Evolutionary conservation across 2,888 invertebrate species (phyloP), one percentile per base, ranked within the genome.

Genomic region (Hedya salicella): DNA sequence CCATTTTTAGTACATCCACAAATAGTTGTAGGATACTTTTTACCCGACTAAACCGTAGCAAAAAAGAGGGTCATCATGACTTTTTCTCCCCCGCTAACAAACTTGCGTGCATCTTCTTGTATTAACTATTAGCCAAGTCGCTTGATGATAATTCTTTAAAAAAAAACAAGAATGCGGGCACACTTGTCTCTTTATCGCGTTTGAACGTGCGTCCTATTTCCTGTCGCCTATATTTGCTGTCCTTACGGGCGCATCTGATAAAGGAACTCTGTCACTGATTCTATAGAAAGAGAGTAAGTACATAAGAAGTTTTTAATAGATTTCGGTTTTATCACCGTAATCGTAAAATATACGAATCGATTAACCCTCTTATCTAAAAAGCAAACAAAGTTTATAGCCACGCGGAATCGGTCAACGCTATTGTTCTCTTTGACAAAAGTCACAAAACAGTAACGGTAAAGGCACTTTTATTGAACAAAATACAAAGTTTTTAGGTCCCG

Each of bases 391-490:
- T 30, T 8, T n/a, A 14, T n/a, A 25, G 11, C 16, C 14, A 11
- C 32, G 48, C 42, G 5, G 32, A 42, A 21, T 36, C 21, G 17
- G 21, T 13, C 30, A 50, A 49, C 42, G 14, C 65, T 53, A 60
- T 65, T 53, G 56, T 63, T 30, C 39, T 30, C 17, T n/a, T 52
- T 46, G n/a, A 25, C 46, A 46, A 60, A 52, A 65, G 63, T 50
- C 11, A 68, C 63, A 63, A 57, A 42, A 21, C 52, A 40, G 5
- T 54, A 66, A 66, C 66, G 66, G 66, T 66, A 61, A 66, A 61
- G 49, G 60, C 48, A 66, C 40, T 42, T 66, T 66, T 63, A 68
- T 63, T 67, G 39, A 62, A 67, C 52, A 52, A 52, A 59, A 52
- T 50, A 50, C 52, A 61, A 56, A 56, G 4, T 50, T 49, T 53